phyloP scores from a whole-genome alignment of 2,888 invertebrate genomes.

The Ellobium chinense region DNA sequence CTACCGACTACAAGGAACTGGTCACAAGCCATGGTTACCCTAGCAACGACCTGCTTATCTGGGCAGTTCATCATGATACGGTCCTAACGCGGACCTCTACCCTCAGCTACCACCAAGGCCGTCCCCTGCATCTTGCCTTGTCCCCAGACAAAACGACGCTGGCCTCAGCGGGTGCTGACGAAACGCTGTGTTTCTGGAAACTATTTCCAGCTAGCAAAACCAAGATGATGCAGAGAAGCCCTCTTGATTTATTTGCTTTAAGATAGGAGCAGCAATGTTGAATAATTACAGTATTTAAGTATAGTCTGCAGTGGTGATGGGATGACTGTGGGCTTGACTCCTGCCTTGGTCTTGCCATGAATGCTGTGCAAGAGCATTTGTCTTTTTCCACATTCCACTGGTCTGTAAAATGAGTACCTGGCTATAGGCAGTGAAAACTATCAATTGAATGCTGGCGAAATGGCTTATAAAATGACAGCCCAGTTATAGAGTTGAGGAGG shows the following conservation, averaged over 20 bases:
- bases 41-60: slow-evolving; percentile 49
- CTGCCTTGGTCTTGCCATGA: too few species aligned
- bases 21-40: slow-evolving; percentile 61
- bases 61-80: slow-evolving; percentile 9
- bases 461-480: too few species aligned
- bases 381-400: too few species aligned
- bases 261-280: not conserved
- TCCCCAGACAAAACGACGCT: slow-evolving; percentile 29
- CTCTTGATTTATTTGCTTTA: not conserved
- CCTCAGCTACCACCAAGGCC: slow-evolving; percentile 5
- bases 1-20: slow-evolving; percentile 62
- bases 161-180: slow-evolving; percentile 32
- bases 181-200: slow-evolving; percentile 35
- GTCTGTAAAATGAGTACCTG: too few species aligned
- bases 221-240: not conserved
- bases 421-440: too few species aligned
- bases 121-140: slow-evolving; percentile 25
- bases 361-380: too few species aligned
- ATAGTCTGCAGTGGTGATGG: too few species aligned
- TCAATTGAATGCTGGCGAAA: too few species aligned
- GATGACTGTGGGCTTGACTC: too few species aligned
- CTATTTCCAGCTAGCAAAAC: slow-evolving; percentile 28
- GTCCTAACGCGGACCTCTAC: not conserved
- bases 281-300: too few species aligned
- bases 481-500: too few species aligned